Conservation (phyloP, 2,113 vertebrate genomes). For the Ivindomyrus marchei region DNA sequence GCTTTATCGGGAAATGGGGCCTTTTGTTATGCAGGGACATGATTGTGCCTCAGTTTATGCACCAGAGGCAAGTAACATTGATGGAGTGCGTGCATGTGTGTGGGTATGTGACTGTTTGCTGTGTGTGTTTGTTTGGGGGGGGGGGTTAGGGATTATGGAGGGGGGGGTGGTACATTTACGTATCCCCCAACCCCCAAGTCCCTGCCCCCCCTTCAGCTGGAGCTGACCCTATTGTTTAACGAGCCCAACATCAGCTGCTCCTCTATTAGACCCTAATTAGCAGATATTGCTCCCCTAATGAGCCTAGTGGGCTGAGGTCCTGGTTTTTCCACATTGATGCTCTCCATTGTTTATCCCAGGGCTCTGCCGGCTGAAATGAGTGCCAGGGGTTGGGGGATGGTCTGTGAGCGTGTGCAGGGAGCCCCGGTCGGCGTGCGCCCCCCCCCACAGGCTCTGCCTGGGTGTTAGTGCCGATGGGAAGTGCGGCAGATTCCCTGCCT, state of each 20-base stretch:
- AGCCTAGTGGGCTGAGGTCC: not conserved
- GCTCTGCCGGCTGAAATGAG: not conserved
- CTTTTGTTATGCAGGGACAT: not conserved
- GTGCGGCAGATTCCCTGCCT: not conserved
- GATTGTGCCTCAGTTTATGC: not conserved
- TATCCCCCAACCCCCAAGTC: not conserved
- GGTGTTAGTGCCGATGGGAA: not conserved
- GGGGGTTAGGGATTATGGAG: not conserved
- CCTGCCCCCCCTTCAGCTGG: not conserved
- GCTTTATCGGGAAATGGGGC: not conserved
- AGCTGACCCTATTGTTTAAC: conserved; percentile 20
- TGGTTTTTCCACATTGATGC: not conserved
- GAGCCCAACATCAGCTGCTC: conserved; percentile 22
- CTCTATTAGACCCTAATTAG: conserved; percentile 26
- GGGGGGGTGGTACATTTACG: not conserved
- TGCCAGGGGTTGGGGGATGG: not conserved
- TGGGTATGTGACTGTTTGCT: not conserved
- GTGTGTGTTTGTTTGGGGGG: not conserved
- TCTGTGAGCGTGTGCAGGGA: not conserved
- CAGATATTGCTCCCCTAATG: conserved; percentile 14
- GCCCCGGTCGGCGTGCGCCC: not conserved
- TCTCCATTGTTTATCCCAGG: not conserved
- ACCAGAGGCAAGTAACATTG: not conserved
- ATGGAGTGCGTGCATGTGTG: not conserved
- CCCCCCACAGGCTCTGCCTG: not conserved